Evolutionary conservation across 2,888 invertebrate genomes (phyloP).

Genomic region (Strigamia transsilvanica): DNA sequence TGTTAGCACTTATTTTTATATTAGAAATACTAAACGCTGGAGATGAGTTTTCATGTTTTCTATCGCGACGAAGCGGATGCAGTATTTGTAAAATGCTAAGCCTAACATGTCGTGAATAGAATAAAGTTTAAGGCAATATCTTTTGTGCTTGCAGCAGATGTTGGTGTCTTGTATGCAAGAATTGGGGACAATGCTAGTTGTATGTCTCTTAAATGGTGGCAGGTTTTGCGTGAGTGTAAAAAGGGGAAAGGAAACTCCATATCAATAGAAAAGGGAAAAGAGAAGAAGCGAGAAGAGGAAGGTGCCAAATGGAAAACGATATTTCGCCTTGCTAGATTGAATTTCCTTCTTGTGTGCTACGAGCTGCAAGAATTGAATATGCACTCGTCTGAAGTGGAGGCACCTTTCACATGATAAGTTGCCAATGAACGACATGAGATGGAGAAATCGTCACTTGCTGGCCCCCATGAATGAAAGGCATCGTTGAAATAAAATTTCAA

Average conservation of each 20-base stretch:
- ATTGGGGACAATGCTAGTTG: constrained; percentile 34
- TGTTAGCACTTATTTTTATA: no score
- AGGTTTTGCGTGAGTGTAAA: constrained; percentile 28
- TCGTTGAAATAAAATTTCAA: constrained; percentile 44
- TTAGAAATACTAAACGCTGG: no score
- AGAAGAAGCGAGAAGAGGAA: constrained; percentile 18
- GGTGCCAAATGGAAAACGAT: constrained; percentile 44
- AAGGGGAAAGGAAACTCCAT: constrained; percentile 37
- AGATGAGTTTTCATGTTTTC: no score
- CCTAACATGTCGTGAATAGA: background rate
- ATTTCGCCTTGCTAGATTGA: constrained; percentile 42
- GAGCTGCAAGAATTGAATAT: constrained; percentile 44
- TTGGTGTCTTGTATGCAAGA: constrained; percentile 12
- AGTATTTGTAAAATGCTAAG: background rate
- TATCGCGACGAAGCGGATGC: no score
- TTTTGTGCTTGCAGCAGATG: constrained; percentile 21
- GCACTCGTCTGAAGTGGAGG: constrained; percentile 39
- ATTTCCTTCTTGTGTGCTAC: constrained; percentile 41
- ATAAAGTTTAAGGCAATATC: constrained; percentile 25
- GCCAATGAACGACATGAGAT: constrained; percentile 42
- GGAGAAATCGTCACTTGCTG: constrained; percentile 39
- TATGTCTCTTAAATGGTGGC: constrained; percentile 32
- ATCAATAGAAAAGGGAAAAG: constrained; percentile 31
- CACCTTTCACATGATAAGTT: constrained; percentile 44
- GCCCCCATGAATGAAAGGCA: constrained; percentile 32